Evolutionary conservation across 2,113 vertebrate genomes (phyloP).

Genomic region (Gambusia holbrooki): DNA sequence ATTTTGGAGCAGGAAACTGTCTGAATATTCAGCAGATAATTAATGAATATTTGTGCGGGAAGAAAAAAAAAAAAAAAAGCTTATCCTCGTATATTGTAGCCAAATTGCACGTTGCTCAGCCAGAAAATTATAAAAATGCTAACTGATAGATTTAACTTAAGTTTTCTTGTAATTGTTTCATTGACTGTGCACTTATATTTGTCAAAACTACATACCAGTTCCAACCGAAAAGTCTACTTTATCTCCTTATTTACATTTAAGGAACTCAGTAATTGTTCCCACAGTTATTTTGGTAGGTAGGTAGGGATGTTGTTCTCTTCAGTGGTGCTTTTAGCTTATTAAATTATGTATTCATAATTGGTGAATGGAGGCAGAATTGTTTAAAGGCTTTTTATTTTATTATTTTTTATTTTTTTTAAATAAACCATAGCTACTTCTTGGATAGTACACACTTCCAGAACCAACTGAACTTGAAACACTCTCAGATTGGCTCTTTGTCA

Average conservation of each 20-base stretch:
- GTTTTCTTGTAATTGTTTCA: constrained; percentile 58
- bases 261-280: constrained; percentile 89
- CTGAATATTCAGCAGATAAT: constrained; percentile 39
- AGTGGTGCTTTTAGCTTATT: constrained; percentile 90
- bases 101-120: constrained; percentile 67
- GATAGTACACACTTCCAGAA: constrained; percentile 80
- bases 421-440: constrained; percentile 84
- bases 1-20: constrained; percentile 45
- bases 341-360: constrained; percentile 57
- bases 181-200: constrained; percentile 73
- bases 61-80: not conserved
- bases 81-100: constrained; percentile 58
- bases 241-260: constrained; percentile 77
- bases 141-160: constrained; percentile 45
- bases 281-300: constrained; percentile 87
- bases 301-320: constrained; percentile 79
- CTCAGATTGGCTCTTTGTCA: constrained; percentile 81
- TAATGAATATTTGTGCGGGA: constrained; percentile 40
- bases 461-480: constrained; percentile 81
- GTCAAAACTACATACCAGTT: constrained; percentile 54
- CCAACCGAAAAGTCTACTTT: constrained; percentile 53
- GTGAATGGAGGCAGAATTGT: constrained; percentile 56
- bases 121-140: constrained; percentile 64
- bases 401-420: not conserved
- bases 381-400: constrained; percentile 52